Evolutionary conservation across 2,113 vertebrate species (phyloP).

Genomic region (Hippocampus zosterae): DNA sequence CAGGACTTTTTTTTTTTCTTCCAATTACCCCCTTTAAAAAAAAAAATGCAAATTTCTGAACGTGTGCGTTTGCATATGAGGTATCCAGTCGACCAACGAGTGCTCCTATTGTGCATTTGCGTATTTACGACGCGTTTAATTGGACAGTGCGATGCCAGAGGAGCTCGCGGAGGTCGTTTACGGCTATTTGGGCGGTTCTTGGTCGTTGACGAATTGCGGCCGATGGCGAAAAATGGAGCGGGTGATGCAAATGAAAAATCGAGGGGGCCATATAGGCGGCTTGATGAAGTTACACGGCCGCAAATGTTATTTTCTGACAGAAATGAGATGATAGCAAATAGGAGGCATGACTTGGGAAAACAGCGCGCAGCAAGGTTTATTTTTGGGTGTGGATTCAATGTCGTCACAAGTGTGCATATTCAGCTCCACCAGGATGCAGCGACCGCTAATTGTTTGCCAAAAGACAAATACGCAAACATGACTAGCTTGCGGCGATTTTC

Average conservation of each 20-base stretch:
- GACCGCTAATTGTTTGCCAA: not conserved
- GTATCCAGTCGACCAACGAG: slow-evolving; percentile 11
- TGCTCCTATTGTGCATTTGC: slow-evolving; percentile 51
- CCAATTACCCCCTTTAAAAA: slow-evolving; percentile 42
- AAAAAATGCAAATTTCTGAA: not conserved
- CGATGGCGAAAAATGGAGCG: slow-evolving; percentile 28
- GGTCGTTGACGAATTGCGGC: slow-evolving; percentile 41
- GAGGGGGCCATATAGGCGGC: not conserved
- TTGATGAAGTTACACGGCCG: slow-evolving; percentile 9
- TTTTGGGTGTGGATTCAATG: slow-evolving; percentile 5
- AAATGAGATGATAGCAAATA: slow-evolving; percentile 27
- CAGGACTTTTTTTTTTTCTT: slow-evolving; percentile 51
- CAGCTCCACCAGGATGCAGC: not conserved
- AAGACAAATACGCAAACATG: not conserved
- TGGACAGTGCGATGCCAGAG: slow-evolving; percentile 30
- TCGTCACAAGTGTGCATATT: slow-evolving; percentile 5
- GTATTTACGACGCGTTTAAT: slow-evolving; percentile 62
- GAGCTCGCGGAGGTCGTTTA: slow-evolving; percentile 17
- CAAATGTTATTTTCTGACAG: not conserved
- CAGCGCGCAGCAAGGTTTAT: not conserved
- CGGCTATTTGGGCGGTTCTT: slow-evolving; percentile 36
- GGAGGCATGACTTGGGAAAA: slow-evolving; percentile 8
- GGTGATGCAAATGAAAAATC: slow-evolving; percentile 16
- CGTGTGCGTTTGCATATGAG: not conserved
- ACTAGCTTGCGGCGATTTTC: not conserved